Evolutionary conservation across 2,113 vertebrate species (phyloP), one percentile per base, ranked within the genome.

Genomic region (Seriola rivoliana): DNA sequence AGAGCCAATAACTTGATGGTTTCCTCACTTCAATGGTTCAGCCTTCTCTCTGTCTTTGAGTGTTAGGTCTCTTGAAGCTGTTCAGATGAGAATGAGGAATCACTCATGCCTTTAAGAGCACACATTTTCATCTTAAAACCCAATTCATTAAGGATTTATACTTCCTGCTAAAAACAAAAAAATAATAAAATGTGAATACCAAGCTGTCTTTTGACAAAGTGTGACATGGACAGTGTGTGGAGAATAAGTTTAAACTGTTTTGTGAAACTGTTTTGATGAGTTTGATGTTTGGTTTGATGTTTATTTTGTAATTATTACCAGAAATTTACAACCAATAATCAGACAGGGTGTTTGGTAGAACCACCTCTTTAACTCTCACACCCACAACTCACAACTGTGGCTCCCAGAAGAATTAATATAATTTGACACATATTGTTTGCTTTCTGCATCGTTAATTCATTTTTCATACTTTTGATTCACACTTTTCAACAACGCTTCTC

Each of bases 361-460:
- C n/a, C 62, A 9, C 58, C 40, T 80, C 67, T 60, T 70, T 81
- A 42, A 76, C 50, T 54, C 59, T 8, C 14, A 59, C 75, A 84
- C 23, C 29, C 19, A 57, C 63, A 57, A 67, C 54, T 84, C 74
- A 21, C 42, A 79, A 69, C 50, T 65, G 55, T 25, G 36, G 32
- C 82, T 81, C 77, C 89, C 62, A 57, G 46, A 85, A 71, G 63
- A 76, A 63, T 63, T 44, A 71, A 88, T 64, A 59, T 21, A 65
- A 77, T 60, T 55, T 82, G 59, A 75, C 81, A 64, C 52, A 40
- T 50, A 40, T 36, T 69, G 59, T 78, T 71, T 73, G 44, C 72
- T 74, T 80, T 64, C 58, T 12, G 55, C 60, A 29, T 81, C 4
- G 17, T 82, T 81, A 84, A 85, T 72, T 78, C 42, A 13, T 44